Conservation (phyloP, 2,797 vertebrate genomes). For the Oryzias dopingdopingensis region DNA sequence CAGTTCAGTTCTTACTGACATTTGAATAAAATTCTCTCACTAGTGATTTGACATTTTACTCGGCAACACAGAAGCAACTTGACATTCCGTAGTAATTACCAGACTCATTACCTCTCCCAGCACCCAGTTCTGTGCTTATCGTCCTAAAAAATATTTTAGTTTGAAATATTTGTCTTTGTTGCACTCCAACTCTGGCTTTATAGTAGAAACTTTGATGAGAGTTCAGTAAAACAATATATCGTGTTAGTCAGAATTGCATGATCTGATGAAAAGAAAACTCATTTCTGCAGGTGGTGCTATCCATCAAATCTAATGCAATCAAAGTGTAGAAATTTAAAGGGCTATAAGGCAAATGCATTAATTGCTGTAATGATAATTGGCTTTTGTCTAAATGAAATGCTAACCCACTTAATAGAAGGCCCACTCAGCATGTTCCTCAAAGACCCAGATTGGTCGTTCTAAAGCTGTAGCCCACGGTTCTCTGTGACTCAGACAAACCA, state of each 20-base stretch:
- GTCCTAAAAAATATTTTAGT: neutral
- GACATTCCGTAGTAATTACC: slow-evolving; percentile 4
- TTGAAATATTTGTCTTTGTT: neutral
- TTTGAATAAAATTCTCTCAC: slow-evolving; percentile 4
- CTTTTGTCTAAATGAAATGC: no score
- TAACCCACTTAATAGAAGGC: no score
- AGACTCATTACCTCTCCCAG: neutral
- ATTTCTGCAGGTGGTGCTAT: neutral
- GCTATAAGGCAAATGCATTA: neutral
- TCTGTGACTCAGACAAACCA: no score
- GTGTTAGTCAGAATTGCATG: neutral
- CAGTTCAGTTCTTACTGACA: slow-evolving; percentile 8
- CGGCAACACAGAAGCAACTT: slow-evolving; percentile 1
- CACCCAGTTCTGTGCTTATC: neutral
- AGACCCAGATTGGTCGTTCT: no score
- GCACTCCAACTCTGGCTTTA: neutral
- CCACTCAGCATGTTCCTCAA: no score
- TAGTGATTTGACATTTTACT: slow-evolving; percentile 7
- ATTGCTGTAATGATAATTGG: neutral
- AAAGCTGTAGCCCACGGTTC: no score
- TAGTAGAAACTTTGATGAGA: neutral
- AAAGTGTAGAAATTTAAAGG: neutral
- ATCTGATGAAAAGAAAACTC: no score
- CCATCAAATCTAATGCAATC: neutral
- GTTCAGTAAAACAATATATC: no score